Conservation (phyloP, 2,113 vertebrate species). For the Brachyhypopomus occidentalis region DNA sequence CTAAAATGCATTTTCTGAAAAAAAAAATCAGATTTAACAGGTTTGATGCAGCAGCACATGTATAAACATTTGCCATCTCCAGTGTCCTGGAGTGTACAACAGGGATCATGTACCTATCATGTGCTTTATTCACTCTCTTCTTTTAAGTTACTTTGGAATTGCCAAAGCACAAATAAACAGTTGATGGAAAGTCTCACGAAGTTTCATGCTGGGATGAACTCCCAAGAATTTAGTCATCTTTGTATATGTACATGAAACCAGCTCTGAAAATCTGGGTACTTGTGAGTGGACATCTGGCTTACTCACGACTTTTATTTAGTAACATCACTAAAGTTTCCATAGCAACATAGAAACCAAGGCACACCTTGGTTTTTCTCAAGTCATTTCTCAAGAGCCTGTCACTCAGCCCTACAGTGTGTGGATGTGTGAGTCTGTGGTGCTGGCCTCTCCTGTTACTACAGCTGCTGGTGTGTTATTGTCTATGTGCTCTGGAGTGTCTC, state of each 20-base stretch:
- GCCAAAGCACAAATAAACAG: conserved; percentile 3
- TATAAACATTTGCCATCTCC: not conserved
- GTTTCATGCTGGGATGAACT: conserved; percentile 8
- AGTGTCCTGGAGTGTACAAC: not conserved
- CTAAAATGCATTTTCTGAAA: no score
- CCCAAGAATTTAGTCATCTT: not conserved
- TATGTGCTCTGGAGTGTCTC: not conserved
- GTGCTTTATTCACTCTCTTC: not conserved
- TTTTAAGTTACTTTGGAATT: not conserved
- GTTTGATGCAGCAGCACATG: not conserved
- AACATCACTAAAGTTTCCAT: conserved; percentile 4
- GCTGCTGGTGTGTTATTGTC: not conserved
- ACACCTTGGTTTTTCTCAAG: not conserved
- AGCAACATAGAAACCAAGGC: conserved; percentile 20
- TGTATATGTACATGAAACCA: not conserved
- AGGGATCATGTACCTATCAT: conserved; percentile 8
- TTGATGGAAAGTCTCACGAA: not conserved
- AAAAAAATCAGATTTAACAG: not conserved
- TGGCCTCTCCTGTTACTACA: not conserved
- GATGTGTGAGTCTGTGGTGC: not conserved
- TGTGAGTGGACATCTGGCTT: not conserved
- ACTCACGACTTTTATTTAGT: not conserved
- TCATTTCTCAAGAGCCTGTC: conserved; percentile 8
- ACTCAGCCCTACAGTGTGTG: not conserved
- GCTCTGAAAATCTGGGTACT: not conserved